phyloP scores from a whole-genome alignment of 2,888 invertebrate species.

The Scelioninae gen. 2 region DNA sequence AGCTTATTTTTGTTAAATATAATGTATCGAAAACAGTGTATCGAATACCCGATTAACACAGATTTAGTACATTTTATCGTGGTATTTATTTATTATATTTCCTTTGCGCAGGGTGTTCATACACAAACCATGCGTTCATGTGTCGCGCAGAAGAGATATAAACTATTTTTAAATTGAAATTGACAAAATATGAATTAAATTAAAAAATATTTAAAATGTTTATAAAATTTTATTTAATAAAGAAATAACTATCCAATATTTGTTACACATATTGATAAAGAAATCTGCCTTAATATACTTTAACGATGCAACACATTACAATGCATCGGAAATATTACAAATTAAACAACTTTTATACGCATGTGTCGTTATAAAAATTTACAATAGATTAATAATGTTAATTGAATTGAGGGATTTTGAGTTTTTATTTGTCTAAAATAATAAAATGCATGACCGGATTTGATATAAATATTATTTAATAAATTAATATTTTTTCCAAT shows the following conservation, averaged over 20 bases:
- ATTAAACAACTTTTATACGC: conserved; percentile 30
- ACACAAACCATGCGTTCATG: conserved; percentile 10
- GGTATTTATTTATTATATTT: conserved; percentile 29
- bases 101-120: conserved; percentile 16
- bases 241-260: conserved; percentile 25
- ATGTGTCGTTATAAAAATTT: conserved; percentile 14
- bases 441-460: too few relatives aligned
- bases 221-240: conserved; percentile 35
- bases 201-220: conserved; percentile 26
- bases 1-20: conserved; percentile 61
- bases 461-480: too few relatives aligned
- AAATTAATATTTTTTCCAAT: too few relatives aligned
- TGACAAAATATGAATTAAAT: conserved; percentile 1
- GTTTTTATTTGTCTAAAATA: too few relatives aligned
- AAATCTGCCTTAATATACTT: conserved; percentile 42
- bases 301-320: conserved; percentile 28
- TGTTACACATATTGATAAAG: conserved; percentile 33
- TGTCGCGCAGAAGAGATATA: conserved; percentile 24
- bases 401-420: conserved; percentile 14
- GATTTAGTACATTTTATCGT: conserved; percentile 59
- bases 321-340: conserved; percentile 36
- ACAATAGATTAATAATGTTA: conserved; percentile 9
- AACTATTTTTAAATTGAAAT: conserved; percentile 34
- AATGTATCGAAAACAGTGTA: conserved; percentile 21
- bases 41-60: conserved; percentile 36